These are phyloP conservation scores for Pteria penguin DNA, from an alignment of 2,888 invertebrate genomes.

Conservation along the genomic window DNA sequence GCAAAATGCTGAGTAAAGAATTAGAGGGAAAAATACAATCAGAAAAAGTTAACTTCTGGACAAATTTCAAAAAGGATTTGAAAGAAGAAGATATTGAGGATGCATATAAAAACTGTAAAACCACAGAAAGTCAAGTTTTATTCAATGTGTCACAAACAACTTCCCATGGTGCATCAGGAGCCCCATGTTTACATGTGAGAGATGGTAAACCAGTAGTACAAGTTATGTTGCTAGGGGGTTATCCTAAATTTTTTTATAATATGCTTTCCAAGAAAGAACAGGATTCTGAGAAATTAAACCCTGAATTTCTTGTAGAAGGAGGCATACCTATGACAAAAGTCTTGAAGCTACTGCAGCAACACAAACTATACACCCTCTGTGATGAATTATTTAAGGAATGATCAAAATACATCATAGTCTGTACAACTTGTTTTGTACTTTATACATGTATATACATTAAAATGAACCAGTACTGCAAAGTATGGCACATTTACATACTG, in stretches of 20 bases:
- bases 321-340: slow-evolving; percentile 19
- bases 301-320: neutral
- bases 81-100: neutral
- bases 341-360: neutral
- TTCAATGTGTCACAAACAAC: slow-evolving; percentile 14
- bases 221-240: slow-evolving; percentile 8
- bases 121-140: neutral
- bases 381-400: neutral
- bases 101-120: neutral
- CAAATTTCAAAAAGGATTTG: neutral
- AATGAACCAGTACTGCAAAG: too few relatives aligned
- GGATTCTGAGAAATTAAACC: neutral
- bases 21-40: neutral
- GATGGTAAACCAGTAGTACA: neutral
- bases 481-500: too few relatives aligned
- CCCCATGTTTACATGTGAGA: slow-evolving; percentile 1
- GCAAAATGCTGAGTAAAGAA: neutral
- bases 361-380: neutral
- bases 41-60: neutral
- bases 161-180: slow-evolving; percentile 13
- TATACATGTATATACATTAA: too few relatives aligned
- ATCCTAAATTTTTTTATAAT: slow-evolving; percentile 6
- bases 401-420: too few relatives aligned
- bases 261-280: neutral
- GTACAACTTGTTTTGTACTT: too few relatives aligned